These are phyloP conservation scores for Chelidonichthys spinosus DNA, from an alignment of 2,797 vertebrate genomes.

Conservation along the genomic window DNA sequence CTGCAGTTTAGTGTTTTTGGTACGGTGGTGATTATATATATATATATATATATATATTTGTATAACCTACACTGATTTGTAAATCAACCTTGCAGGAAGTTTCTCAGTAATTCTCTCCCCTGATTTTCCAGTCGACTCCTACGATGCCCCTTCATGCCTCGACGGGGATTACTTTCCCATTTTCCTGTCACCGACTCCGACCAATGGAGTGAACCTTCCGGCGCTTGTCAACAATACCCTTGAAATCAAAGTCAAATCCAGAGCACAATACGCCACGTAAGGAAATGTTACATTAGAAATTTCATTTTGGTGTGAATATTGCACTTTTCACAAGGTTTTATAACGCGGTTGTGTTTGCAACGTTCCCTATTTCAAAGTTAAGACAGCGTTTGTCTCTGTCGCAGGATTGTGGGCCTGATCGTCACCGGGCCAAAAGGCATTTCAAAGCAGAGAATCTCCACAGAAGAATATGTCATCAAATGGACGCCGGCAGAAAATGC, in stretches of 20 bases:
- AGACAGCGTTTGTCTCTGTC: slow-evolving; percentile 3
- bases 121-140: slow-evolving; percentile 25
- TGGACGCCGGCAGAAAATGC: slow-evolving; percentile 63
- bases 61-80: not conserved
- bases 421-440: slow-evolving; percentile 63
- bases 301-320: no score
- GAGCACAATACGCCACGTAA: slow-evolving; percentile 40
- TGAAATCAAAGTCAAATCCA: slow-evolving; percentile 43
- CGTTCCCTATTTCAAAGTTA: not conserved
- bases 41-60: no score
- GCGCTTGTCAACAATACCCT: slow-evolving; percentile 44
- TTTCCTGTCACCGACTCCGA: slow-evolving; percentile 54
- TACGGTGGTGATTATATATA: not conserved
- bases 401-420: slow-evolving; percentile 52
- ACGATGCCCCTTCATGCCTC: slow-evolving; percentile 22
- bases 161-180: slow-evolving; percentile 59
- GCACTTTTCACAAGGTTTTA: not conserved
- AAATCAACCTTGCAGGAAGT: not conserved
- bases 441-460: slow-evolving; percentile 17
- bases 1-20: slow-evolving; percentile 29
- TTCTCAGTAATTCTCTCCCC: not conserved
- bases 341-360: not conserved
- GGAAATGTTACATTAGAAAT: not conserved
- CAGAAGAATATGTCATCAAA: slow-evolving; percentile 35
- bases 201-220: slow-evolving; percentile 31